Conservation (phyloP, 2,888 invertebrate species). For the Andrena praecox region DNA sequence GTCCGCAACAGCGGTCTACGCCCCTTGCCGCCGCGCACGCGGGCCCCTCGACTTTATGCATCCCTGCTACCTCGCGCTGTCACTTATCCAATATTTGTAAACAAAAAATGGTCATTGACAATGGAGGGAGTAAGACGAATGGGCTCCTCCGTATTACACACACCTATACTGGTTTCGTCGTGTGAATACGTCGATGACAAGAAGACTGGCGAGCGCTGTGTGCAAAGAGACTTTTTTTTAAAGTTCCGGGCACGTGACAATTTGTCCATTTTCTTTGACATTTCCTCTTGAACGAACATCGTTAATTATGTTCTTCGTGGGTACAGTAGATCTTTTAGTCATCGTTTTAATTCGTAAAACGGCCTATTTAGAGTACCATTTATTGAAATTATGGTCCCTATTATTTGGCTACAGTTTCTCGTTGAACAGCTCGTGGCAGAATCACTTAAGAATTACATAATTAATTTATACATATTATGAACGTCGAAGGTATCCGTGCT, state of each 20-base stretch:
- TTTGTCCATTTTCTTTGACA: background rate
- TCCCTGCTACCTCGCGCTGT: slow-evolving; percentile 81
- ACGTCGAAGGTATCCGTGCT: too few relatives aligned
- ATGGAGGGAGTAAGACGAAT: slow-evolving; percentile 72
- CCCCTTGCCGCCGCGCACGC: slow-evolving; percentile 22
- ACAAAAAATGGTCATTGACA: slow-evolving; percentile 82
- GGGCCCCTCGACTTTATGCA: slow-evolving; percentile 70
- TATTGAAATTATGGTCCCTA: too few relatives aligned
- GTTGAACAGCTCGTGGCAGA: too few relatives aligned
- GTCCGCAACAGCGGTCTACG: slow-evolving; percentile 56
- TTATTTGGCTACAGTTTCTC: too few relatives aligned
- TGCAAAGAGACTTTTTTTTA: background rate
- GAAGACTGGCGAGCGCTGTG: too few relatives aligned
- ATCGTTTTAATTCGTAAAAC: too few relatives aligned
- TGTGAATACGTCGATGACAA: background rate
- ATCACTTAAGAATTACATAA: too few relatives aligned
- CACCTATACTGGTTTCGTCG: background rate
- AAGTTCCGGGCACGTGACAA: background rate
- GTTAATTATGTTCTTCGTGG: too few relatives aligned
- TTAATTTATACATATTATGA: too few relatives aligned
- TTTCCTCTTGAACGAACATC: background rate
- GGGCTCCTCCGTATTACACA: slow-evolving; percentile 28
- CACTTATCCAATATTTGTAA: slow-evolving; percentile 84
- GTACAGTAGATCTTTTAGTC: too few relatives aligned
- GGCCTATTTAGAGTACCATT: too few relatives aligned